phyloP scores from a whole-genome alignment of 2,888 invertebrate genomes.

The Dryobota labecula region DNA sequence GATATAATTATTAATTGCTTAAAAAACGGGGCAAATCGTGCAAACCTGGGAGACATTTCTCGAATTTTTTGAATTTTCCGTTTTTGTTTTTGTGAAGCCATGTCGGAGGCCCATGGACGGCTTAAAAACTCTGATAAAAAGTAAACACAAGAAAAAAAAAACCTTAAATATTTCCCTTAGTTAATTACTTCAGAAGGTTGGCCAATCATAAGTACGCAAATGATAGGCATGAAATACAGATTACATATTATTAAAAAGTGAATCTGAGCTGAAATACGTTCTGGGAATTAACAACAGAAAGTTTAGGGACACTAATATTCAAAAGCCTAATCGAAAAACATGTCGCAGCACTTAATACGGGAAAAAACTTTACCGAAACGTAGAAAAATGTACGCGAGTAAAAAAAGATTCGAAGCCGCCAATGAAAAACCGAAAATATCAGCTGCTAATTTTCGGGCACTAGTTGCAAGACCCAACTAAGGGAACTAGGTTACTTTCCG shows the following conservation, averaged over 20 bases:
- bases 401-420: neutral
- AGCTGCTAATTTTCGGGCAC: slow-evolving; percentile 32
- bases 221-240: no score
- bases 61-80: no score
- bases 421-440: slow-evolving; percentile 28
- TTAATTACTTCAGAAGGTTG: neutral
- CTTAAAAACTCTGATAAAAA: no score
- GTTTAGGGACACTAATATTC: neutral
- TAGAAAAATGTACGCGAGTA: neutral
- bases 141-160: no score
- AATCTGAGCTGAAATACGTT: neutral
- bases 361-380: neutral
- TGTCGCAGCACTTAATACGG: neutral
- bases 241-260: neutral
- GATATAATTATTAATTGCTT: no score
- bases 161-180: no score
- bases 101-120: no score
- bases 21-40: no score
- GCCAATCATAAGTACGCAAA: neutral
- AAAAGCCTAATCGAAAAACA: slow-evolving; percentile 1
- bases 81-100: no score
- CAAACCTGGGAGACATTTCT: no score
- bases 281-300: neutral
- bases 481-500: slow-evolving; percentile 53
- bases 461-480: slow-evolving; percentile 30